These are phyloP conservation scores for Abrostola tripartita DNA, from an alignment of 2,888 invertebrate species.

Conservation along the genomic window DNA sequence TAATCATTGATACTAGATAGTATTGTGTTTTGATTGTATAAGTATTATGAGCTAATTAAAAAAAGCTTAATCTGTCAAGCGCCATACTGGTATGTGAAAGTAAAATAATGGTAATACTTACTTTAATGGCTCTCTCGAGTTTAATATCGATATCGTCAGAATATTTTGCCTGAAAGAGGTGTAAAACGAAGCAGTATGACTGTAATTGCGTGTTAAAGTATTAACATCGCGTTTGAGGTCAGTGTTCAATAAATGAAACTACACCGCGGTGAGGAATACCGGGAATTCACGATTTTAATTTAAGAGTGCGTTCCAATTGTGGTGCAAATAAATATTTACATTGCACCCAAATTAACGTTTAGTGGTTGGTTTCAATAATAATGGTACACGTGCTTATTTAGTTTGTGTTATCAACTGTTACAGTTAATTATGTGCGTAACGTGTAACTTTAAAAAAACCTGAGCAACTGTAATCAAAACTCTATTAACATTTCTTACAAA, in stretches of 20 bases:
- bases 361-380: slow-evolving; percentile 5
- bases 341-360: slow-evolving; percentile 22
- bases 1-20: too few relatives aligned
- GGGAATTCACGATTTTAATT: slow-evolving; percentile 35
- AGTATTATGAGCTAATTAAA: too few relatives aligned
- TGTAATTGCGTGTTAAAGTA: slow-evolving; percentile 42
- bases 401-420: background rate
- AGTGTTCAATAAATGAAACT: slow-evolving; percentile 35
- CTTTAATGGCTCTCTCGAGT: background rate
- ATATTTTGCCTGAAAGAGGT: slow-evolving; percentile 6
- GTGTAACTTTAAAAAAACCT: too few relatives aligned
- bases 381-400: background rate
- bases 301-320: slow-evolving; percentile 20
- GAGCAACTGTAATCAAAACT: too few relatives aligned
- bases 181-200: slow-evolving; percentile 38
- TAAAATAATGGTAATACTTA: too few relatives aligned
- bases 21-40: too few relatives aligned
- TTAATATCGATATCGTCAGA: slow-evolving; percentile 8
- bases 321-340: slow-evolving; percentile 39
- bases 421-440: too few relatives aligned
- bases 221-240: slow-evolving; percentile 33
- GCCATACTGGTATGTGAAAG: too few relatives aligned
- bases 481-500: too few relatives aligned
- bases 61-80: too few relatives aligned
- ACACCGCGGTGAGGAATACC: slow-evolving; percentile 22